phyloP scores from a whole-genome alignment of 2,113 vertebrate species.

The Trematomus loennbergii region DNA sequence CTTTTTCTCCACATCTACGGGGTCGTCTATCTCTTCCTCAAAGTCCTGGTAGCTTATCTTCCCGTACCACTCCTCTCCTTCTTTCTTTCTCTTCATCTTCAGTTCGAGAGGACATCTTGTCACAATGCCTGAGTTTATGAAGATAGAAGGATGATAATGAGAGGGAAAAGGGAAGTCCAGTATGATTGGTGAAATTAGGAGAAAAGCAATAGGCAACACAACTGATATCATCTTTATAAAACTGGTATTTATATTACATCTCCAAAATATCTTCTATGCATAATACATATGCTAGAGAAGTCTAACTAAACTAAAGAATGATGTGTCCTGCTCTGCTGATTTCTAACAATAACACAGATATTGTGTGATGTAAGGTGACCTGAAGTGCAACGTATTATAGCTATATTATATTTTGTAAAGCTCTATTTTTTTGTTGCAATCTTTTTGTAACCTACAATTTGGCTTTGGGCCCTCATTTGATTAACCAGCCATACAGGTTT shows the following conservation, averaged over 20 bases:
- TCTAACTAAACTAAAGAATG: neutral
- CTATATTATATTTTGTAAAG: too few relatives aligned
- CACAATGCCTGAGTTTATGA: conserved; percentile 76
- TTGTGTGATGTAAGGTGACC: too few relatives aligned
- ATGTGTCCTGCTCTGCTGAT: too few relatives aligned
- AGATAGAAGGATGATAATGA: neutral
- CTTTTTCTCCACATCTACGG: conserved; percentile 72
- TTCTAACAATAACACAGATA: too few relatives aligned
- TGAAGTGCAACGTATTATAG: too few relatives aligned
- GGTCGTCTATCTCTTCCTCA: conserved; percentile 69
- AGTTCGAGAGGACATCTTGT: conserved; percentile 84
- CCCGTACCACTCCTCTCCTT: conserved; percentile 74
- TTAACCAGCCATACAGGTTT: neutral
- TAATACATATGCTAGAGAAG: neutral
- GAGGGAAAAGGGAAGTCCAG: neutral
- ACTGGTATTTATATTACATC: neutral
- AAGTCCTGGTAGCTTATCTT: conserved; percentile 73
- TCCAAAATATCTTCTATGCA: neutral
- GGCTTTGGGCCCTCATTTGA: neutral
- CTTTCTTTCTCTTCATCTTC: conserved; percentile 80
- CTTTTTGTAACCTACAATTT: neutral
- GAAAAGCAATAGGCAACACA: neutral
- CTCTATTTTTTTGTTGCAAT: neutral
- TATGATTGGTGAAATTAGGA: neutral
- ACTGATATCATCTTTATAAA: neutral